Evolutionary conservation across 2,113 vertebrate species (phyloP).

Genomic region (Halichoeres trimaculatus): DNA sequence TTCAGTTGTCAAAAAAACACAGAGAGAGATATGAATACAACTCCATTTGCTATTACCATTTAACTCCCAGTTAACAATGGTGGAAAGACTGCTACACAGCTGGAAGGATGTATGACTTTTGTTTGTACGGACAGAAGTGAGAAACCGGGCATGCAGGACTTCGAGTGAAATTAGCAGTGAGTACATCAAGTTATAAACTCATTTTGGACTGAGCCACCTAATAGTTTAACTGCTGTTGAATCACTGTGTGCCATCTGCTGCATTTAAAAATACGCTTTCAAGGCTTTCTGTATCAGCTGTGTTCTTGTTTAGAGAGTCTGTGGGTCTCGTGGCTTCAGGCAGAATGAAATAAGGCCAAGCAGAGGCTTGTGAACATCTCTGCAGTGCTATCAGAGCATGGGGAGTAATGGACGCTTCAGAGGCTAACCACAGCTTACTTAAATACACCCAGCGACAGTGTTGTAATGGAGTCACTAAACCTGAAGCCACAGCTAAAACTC

Average conservation of each 20-base stretch:
- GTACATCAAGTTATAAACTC: neutral
- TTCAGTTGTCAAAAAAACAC: too few species aligned
- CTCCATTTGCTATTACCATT: too few species aligned
- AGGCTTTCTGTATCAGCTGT: constrained; percentile 41
- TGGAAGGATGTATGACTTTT: too few species aligned
- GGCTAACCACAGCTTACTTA: constrained; percentile 30
- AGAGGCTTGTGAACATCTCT: constrained; percentile 32
- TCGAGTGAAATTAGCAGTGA: neutral
- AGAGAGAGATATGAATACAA: too few species aligned
- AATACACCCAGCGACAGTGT: neutral
- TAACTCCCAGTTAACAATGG: too few species aligned
- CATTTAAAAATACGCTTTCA: constrained; percentile 55
- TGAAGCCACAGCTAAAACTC: too few species aligned
- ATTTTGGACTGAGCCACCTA: neutral
- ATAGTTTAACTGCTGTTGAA: constrained; percentile 42
- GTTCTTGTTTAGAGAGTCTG: constrained; percentile 39
- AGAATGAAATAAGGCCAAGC: constrained; percentile 45
- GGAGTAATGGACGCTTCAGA: constrained; percentile 12
- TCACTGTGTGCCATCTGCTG: constrained; percentile 51
- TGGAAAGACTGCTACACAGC: too few species aligned
- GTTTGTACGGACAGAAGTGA: neutral
- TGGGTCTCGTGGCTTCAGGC: constrained; percentile 44
- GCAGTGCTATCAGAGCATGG: constrained; percentile 28
- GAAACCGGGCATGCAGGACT: too few species aligned
- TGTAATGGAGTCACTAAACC: too few species aligned